Evolutionary conservation across 2,888 invertebrate species (phyloP), one percentile per base, ranked within the genome.

Genomic region (Caradrina clavipalpis): DNA sequence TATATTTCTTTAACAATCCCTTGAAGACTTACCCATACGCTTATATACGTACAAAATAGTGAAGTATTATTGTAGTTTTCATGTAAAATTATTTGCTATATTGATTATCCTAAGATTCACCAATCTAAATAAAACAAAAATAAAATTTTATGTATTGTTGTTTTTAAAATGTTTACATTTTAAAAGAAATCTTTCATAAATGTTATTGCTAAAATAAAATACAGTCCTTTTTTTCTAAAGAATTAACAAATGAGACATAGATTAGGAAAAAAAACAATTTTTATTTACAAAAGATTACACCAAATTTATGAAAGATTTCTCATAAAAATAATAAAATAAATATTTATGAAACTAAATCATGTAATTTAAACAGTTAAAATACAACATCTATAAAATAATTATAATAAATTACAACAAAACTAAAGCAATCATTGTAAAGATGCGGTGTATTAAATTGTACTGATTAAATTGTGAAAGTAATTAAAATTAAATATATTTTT

Each of bases 31-130:
- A 87, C 85, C 77, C 86, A 91, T 92, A 92, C 92, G 92, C 93
- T 93, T 93, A 90, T 81, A 88, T 86, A 87, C 88, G 92, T 93
- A 92, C 91, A 92, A 92, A 91, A 85, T 87, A 89, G 86, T 80
- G 21, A 80, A 76, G 69, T 73, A 77, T 81, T 45, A 45, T 45
- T 45, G 82, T 79, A 84, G 80, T 69, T 69, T 76, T 77, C 76
- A 74, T 84, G 69, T 81, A 61, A 73, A 76, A 74, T 84, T 78
- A 56, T 83, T 86, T 79, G 78, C 74, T 82, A 87, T 85, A 83
- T 82, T 58, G 72, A 76, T 78, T 84, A 80, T 84, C 86, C 84
- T 89, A 87, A 89, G 82, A 87, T 85, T 69, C 73, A 71, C 76
- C 78, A 81, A 73, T 70, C 61, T 68, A 81, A 66, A 80, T 56